phyloP scores from a whole-genome alignment of 2,797 vertebrate genomes.

The Distichodus sexfasciatus region DNA sequence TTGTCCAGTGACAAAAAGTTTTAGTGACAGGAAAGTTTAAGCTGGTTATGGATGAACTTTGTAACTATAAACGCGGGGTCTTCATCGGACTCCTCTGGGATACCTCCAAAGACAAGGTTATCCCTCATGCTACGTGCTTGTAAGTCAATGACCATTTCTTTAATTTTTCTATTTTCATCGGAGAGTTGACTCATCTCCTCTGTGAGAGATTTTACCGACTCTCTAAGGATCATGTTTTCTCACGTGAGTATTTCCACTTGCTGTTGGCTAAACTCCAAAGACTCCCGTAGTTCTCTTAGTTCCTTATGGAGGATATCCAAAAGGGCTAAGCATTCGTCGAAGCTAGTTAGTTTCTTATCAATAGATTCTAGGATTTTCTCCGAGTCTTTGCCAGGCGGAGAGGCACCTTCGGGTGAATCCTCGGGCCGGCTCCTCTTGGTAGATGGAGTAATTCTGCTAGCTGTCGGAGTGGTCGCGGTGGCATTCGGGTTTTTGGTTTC shows the following conservation, averaged over 20 bases:
- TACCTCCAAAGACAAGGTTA: neutral
- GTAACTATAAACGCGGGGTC: neutral
- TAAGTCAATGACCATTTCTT: neutral
- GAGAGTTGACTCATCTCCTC: neutral
- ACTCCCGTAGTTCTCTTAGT: too few species aligned
- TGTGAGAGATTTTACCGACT: neutral
- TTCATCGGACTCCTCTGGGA: neutral
- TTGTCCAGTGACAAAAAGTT: neutral
- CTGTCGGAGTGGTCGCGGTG: too few species aligned
- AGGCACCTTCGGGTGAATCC: too few species aligned
- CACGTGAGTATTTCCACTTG: neutral
- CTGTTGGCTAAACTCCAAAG: too few species aligned
- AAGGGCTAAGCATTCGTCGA: too few species aligned
- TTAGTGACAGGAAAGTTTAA: neutral
- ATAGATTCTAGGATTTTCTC: too few species aligned
- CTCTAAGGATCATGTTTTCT: neutral
- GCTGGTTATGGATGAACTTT: neutral
- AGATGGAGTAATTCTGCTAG: too few species aligned
- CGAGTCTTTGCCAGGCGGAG: too few species aligned
- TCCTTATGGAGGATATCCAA: too few species aligned
- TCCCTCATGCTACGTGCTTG: neutral
- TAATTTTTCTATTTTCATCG: neutral
- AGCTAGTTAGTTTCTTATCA: too few species aligned
- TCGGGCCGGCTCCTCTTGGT: too few species aligned
- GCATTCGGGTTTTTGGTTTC: too few species aligned